Conservation (phyloP, 1,140 invertebrate genomes). For the Centruroides vittatus region DNA sequence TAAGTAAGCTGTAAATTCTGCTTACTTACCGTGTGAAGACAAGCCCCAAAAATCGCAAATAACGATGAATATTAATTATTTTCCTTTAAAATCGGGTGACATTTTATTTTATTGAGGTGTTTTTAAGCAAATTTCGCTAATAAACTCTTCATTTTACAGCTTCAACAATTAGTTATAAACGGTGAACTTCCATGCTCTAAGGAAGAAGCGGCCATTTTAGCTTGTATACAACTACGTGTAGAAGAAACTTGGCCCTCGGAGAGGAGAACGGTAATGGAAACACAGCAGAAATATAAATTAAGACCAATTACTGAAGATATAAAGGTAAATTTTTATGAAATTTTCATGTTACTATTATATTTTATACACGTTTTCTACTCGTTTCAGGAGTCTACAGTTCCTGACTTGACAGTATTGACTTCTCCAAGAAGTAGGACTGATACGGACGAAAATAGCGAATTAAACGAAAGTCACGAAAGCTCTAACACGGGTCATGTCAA, state of each 20-base stretch:
- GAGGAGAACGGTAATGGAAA: constrained; percentile 20
- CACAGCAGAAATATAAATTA: constrained; percentile 6
- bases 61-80: too few relatives aligned
- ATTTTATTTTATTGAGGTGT: too few relatives aligned
- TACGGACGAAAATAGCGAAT: constrained; percentile 6
- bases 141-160: constrained; percentile 30
- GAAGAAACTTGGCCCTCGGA: constrained; percentile 44
- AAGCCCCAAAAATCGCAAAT: too few relatives aligned
- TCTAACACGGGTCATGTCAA: constrained; percentile 11
- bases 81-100: too few relatives aligned
- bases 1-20: too few relatives aligned
- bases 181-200: constrained; percentile 50
- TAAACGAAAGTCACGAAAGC: constrained; percentile 13
- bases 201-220: constrained; percentile 50
- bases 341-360: too few relatives aligned
- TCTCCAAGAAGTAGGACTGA: too few relatives aligned
- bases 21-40: too few relatives aligned
- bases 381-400: too few relatives aligned
- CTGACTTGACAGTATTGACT: too few relatives aligned
- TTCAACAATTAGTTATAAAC: constrained; percentile 45
- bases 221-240: constrained; percentile 49
- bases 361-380: too few relatives aligned
- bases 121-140: too few relatives aligned
- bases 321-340: constrained; percentile 14
- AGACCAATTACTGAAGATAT: constrained; percentile 16